Base-by-base conservation (phyloP, 2,888 invertebrate species). In the Thelaira solivaga region DNA sequence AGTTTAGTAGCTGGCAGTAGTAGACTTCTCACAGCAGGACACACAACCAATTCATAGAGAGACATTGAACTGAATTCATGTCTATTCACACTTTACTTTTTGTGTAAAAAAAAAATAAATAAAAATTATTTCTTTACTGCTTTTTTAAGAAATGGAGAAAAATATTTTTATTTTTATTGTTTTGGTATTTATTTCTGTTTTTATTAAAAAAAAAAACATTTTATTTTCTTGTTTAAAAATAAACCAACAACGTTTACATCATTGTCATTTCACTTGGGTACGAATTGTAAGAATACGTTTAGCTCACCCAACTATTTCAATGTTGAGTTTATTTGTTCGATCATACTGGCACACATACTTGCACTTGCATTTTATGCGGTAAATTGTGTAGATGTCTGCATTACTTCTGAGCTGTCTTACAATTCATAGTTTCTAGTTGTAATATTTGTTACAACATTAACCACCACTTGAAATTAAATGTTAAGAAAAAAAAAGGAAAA, bases 51-150 rank as follows among this genome's bases (percentile, higher is more conserved):
- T 45, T 36, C 18, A 36, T 79, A 65, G 76, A 43, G 39, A 81
- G 82, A 83, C 82, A 81, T 82, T 84, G 84, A 85, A 85, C 86
- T 88, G 85, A 51, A 24, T 86, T 88, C 26, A 59, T 62, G 65
- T 55, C 36, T 61, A 26, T 34, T 71, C 36, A 45, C 65, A 51
- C 45, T 59, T 55, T 29, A 45, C 26, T 36, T 34, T 10, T 36
- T 7, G 11, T 4, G 16, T n/a, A 39, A 67, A n/a, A n/a, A n/a
- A n/a, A n/a, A n/a, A n/a, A n/a, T n/a, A n/a, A n/a, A n/a, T n/a
- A n/a, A n/a, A n/a, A n/a, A n/a, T n/a, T n/a, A n/a, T n/a, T n/a
- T n/a, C n/a, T n/a, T n/a, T 59, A 68, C 45, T 20, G 53, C 18
- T 61, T 62, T 24, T 73, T 65, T 34, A 31, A 29, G 57, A n/a